Evolutionary conservation across 1,140 invertebrate genomes (phyloP).

Genomic region (Bombus waltoni): DNA sequence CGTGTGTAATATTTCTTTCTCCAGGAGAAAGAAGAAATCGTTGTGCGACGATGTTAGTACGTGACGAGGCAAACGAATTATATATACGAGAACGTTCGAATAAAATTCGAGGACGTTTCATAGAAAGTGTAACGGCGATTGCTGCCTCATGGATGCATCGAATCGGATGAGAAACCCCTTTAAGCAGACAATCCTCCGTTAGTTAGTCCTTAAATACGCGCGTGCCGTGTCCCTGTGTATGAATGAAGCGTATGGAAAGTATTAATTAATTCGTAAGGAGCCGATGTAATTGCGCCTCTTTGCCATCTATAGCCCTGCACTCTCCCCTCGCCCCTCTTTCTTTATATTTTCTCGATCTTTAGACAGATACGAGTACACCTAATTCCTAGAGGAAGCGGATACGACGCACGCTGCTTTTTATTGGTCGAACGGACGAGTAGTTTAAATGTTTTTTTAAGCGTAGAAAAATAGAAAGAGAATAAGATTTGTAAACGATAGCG

Average conservation of each 20-base stretch:
- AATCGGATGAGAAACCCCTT: constrained; percentile 69
- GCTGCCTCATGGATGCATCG: constrained; percentile 61
- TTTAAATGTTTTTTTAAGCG: neutral
- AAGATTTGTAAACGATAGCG: neutral
- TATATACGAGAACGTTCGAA: neutral
- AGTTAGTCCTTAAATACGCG: constrained; percentile 65
- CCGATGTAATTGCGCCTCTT: constrained; percentile 35
- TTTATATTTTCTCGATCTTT: constrained; percentile 40
- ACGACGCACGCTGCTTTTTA: constrained; percentile 38
- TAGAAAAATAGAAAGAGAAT: too few species aligned
- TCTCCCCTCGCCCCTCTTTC: neutral
- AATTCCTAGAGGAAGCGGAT: constrained; percentile 24
- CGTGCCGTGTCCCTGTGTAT: constrained; percentile 59
- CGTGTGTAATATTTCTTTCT: neutral
- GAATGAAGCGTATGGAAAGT: constrained; percentile 69
- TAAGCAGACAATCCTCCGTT: constrained; percentile 71
- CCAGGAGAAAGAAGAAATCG: neutral
- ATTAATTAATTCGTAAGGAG: constrained; percentile 72
- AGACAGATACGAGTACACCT: constrained; percentile 19
- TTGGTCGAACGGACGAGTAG: neutral
- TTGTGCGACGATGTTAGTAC: neutral
- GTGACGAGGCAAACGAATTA: neutral
- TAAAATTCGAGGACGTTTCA: neutral
- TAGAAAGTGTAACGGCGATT: neutral
- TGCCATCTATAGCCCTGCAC: neutral